Evolutionary conservation across 1,140 invertebrate species (phyloP), one percentile per base, ranked within the genome.

Genomic region (Gyrodactylus salaris): DNA sequence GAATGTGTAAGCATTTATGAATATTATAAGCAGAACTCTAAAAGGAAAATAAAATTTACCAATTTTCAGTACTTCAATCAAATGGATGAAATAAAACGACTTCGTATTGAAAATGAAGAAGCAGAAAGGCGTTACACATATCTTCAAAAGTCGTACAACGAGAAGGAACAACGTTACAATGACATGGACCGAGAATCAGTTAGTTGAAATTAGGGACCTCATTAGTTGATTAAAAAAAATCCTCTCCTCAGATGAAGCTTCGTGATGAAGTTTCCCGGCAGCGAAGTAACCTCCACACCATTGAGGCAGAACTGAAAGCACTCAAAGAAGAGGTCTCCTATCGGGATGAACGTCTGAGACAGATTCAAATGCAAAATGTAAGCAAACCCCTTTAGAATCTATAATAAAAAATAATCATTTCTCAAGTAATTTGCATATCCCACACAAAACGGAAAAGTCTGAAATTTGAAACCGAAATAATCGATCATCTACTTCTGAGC

Each of bases 311-410:
- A 22, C 23, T 68, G 22, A 73, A 73, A 27, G 19, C 20, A 1
- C 20, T 27, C 1, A 1, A 25, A 25, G 72, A 73, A 1, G 72
- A 73, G 21, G 1, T 73, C 2, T 19, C 34, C 2, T 73, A 73
- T 26, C 34, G 68, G 1, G 72, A 73, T n/a, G 21, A 73, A 20
- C 21, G 72, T 23, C 25, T 73, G 72, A 20, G 26, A 68, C 72
- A 73, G 26, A 73, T 69, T 22, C 34, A 73, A 69, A 73, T 16
- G 27, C n/a, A 68, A 26, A 22, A 73, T 73, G 72, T 73, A 69
- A 73, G 21, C 7, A 7, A 68, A 7, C 20, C n/a, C n/a, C n/a
- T n/a, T n/a, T n/a, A n/a, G n/a, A n/a, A n/a, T n/a, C n/a, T n/a
- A n/a, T n/a, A n/a, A n/a, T n/a, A n/a, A n/a, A n/a, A n/a, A n/a